Conservation (phyloP, 1,140 invertebrate species). For the Lanistes nyassanus region DNA sequence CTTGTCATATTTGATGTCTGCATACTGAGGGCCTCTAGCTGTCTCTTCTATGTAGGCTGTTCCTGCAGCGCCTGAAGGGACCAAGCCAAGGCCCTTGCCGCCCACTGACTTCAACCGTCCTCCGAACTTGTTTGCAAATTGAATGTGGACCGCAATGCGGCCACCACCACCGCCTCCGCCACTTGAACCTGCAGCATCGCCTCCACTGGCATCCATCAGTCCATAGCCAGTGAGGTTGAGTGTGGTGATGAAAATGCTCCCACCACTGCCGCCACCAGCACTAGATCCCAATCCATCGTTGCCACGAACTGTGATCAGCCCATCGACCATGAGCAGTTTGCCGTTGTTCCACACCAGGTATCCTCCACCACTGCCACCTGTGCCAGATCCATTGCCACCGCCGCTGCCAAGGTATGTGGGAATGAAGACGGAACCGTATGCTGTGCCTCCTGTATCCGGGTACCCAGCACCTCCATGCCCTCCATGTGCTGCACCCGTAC, state of each 20-base stretch:
- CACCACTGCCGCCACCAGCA: constrained; percentile 55
- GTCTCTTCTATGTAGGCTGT: constrained; percentile 55
- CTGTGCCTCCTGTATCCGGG: constrained; percentile 38
- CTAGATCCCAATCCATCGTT: constrained; percentile 37
- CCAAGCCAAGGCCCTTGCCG: constrained; percentile 38
- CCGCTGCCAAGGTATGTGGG: constrained; percentile 46
- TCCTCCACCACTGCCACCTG: constrained; percentile 52
- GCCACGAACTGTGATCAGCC: constrained; percentile 43
- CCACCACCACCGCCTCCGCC: constrained; percentile 50
- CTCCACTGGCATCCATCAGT: constrained; percentile 49
- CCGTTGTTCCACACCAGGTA: constrained; percentile 50
- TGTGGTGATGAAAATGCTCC: constrained; percentile 47
- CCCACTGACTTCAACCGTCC: constrained; percentile 47
- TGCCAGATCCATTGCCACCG: constrained; percentile 51
- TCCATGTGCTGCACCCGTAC: constrained; percentile 52
- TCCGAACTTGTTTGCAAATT: constrained; percentile 48
- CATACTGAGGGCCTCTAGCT: constrained; percentile 53
- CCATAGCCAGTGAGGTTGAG: constrained; percentile 58
- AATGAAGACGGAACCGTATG: constrained; percentile 47
- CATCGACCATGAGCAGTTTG: constrained; percentile 48
- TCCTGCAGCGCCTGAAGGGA: constrained; percentile 50
- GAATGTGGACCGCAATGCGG: constrained; percentile 46
- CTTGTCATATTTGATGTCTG: constrained; percentile 54
- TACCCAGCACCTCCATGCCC: constrained; percentile 53
- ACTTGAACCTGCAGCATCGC: constrained; percentile 24